These are phyloP conservation scores for Leontopithecus rosalia DNA, from an alignment of 2,797 vertebrate genomes.

Conservation along the genomic window DNA sequence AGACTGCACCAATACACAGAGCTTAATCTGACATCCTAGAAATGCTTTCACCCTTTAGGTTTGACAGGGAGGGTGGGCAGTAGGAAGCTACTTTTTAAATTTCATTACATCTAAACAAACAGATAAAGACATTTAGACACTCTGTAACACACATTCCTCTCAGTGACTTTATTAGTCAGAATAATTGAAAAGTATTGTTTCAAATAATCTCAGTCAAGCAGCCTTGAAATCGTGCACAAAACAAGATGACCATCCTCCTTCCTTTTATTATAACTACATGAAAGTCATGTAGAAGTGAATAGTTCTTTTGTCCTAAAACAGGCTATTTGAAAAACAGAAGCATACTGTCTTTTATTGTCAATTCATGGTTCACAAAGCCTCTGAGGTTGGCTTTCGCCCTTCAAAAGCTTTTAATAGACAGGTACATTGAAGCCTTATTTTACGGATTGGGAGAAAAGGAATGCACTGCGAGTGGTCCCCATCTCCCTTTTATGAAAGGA, in stretches of 20 bases:
- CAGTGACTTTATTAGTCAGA: conserved; percentile 34
- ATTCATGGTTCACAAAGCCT: conserved; percentile 75
- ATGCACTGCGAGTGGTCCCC: conserved; percentile 39
- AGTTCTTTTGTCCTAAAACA: conserved; percentile 76
- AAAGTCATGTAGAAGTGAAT: conserved; percentile 65
- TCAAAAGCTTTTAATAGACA: conserved; percentile 76
- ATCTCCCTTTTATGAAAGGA: conserved; percentile 42
- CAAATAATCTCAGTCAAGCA: conserved; percentile 47
- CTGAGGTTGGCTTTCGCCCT: conserved; percentile 63
- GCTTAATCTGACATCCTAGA: background rate
- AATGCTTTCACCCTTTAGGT: background rate
- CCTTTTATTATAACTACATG: conserved; percentile 56
- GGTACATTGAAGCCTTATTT: conserved; percentile 70
- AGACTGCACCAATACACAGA: background rate
- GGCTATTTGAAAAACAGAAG: conserved; percentile 74
- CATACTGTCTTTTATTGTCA: conserved; percentile 74
- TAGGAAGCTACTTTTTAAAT: background rate
- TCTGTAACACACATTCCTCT: background rate
- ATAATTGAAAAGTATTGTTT: conserved; percentile 34
- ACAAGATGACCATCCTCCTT: conserved; percentile 29
- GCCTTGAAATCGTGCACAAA: conserved; percentile 33
- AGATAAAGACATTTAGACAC: background rate
- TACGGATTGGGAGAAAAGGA: conserved; percentile 65
- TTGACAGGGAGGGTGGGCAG: background rate
- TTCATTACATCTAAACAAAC: background rate